Evolutionary conservation across 2,888 invertebrate genomes (phyloP).

Genomic region (Myopa testacea): DNA sequence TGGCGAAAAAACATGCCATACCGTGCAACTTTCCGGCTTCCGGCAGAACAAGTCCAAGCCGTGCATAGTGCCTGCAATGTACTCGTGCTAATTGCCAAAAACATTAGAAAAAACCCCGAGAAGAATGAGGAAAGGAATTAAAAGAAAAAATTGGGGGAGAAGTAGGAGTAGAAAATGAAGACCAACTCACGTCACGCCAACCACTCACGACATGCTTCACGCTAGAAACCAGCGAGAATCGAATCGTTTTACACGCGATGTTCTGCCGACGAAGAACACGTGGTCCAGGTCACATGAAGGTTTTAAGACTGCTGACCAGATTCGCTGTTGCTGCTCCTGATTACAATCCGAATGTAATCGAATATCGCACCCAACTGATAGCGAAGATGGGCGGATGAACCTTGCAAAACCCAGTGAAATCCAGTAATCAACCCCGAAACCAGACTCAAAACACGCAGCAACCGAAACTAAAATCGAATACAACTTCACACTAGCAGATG

Average conservation of each 20-base stretch:
- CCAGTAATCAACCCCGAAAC: neutral
- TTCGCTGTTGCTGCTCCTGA: no score
- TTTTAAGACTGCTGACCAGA: conserved; percentile 57
- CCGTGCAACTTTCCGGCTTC: conserved; percentile 66
- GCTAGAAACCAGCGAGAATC: conserved; percentile 48
- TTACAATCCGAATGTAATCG: no score
- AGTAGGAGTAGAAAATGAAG: no score
- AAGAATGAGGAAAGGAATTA: neutral
- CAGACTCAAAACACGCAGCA: neutral
- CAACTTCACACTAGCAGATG: neutral
- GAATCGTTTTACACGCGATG: conserved; percentile 27
- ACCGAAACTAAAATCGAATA: neutral
- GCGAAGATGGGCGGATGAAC: neutral
- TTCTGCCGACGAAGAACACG: conserved; percentile 62
- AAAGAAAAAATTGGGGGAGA: neutral
- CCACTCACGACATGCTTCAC: conserved; percentile 12
- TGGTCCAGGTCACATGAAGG: conserved; percentile 68
- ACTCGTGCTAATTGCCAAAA: neutral
- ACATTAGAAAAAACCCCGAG: neutral
- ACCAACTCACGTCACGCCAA: neutral
- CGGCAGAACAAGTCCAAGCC: conserved; percentile 57
- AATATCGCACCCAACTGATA: conserved; percentile 41
- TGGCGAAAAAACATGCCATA: conserved; percentile 36
- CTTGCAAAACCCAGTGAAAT: neutral
- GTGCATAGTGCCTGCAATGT: neutral